Evolutionary conservation across 2,113 vertebrate species (phyloP).

Genomic region (Heterocephalus glaber): DNA sequence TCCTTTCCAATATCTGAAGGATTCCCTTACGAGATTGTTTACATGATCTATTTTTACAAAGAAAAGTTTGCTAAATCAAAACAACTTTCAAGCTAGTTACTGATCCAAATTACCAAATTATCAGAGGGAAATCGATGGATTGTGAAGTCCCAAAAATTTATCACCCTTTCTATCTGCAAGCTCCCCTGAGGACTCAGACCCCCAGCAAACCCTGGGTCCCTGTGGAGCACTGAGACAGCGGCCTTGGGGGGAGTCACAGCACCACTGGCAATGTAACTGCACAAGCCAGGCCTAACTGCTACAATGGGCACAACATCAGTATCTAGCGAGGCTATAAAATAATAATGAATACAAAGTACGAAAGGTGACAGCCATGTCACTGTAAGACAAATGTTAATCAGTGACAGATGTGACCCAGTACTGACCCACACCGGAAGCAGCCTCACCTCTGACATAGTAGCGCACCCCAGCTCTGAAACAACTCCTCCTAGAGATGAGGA

Average conservation of each 20-base stretch:
- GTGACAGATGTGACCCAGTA: not conserved
- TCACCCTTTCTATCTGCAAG: not conserved
- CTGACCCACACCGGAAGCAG: not conserved
- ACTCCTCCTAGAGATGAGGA: constrained; percentile 95
- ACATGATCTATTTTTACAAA: not conserved
- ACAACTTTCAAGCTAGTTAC: not conserved
- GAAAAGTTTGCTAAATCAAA: not conserved
- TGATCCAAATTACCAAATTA: not conserved
- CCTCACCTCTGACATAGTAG: constrained; percentile 96
- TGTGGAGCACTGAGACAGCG: not conserved
- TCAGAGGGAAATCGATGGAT: not conserved
- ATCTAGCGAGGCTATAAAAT: not conserved
- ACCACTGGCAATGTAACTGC: not conserved
- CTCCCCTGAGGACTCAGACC: not conserved
- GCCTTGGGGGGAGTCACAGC: not conserved
- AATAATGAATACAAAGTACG: not conserved
- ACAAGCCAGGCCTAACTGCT: not conserved
- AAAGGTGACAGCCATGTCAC: not conserved
- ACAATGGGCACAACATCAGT: not conserved
- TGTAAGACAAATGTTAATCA: not conserved
- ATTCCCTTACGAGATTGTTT: not conserved
- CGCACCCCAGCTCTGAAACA: constrained; percentile 96
- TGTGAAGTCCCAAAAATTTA: not conserved
- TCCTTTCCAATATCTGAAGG: not conserved
- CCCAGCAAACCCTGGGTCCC: not conserved